These are phyloP conservation scores for Enteromius viviparus DNA, from an alignment of 2,797 vertebrate genomes.

Conservation along the genomic window DNA sequence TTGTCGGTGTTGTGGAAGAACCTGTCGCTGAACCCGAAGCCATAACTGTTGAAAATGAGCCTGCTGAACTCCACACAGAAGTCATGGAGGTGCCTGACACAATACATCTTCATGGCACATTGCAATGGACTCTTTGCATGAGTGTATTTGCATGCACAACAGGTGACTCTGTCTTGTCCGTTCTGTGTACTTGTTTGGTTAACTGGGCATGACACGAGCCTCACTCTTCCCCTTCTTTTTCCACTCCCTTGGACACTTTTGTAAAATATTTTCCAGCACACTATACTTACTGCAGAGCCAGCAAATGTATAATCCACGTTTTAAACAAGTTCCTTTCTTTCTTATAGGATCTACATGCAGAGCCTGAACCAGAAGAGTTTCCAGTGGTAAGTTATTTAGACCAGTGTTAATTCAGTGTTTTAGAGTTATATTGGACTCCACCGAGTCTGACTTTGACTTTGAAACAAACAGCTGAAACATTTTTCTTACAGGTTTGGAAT, in stretches of 20 bases:
- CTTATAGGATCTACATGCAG: slow-evolving; percentile 57
- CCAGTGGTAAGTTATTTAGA: slow-evolving; percentile 54
- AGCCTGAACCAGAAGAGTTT: slow-evolving; percentile 43
- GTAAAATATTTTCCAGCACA: not conserved
- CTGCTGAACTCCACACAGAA: slow-evolving; percentile 10
- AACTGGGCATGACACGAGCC: slow-evolving; percentile 1
- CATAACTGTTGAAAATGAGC: slow-evolving; percentile 14
- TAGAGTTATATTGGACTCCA: not conserved
- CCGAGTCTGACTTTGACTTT: not conserved
- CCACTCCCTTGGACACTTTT: not conserved
- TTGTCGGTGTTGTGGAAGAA: not conserved
- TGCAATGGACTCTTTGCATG: slow-evolving; percentile 24
- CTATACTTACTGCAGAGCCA: not conserved
- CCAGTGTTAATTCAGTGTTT: not conserved
- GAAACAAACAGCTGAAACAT: not conserved
- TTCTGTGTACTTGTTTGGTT: slow-evolving; percentile 7
- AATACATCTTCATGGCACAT: slow-evolving; percentile 15
- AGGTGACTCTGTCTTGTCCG: not conserved
- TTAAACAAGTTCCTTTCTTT: not conserved
- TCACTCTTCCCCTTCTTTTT: not conserved
- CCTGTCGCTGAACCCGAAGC: not conserved
- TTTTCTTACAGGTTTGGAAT: not conserved
- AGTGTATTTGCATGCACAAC: slow-evolving; percentile 34
- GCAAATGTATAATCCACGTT: not conserved
- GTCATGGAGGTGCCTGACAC: slow-evolving; percentile 63